Evolutionary conservation across 2,888 invertebrate species (phyloP).

Genomic region (Stenurella melanura): DNA sequence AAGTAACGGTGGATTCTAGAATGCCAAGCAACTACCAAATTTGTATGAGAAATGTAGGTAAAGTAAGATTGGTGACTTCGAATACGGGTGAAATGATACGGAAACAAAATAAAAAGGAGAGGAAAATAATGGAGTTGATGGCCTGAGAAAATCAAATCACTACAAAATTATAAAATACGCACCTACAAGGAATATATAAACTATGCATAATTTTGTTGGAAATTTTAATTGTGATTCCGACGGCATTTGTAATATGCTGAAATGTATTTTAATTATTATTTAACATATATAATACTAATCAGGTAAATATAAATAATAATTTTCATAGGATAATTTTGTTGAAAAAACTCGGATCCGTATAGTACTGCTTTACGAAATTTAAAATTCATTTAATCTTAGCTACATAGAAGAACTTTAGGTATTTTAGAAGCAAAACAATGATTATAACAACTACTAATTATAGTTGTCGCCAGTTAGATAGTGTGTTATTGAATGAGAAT

Average conservation of each 20-base stretch:
- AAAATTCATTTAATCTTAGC: too few relatives aligned
- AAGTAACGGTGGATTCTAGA: slow-evolving; percentile 24
- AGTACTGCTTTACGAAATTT: too few relatives aligned
- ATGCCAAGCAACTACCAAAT: slow-evolving; percentile 26
- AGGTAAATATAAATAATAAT: too few relatives aligned
- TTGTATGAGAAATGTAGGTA: slow-evolving; percentile 57
- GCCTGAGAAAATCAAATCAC: slow-evolving; percentile 58
- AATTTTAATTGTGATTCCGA: neutral
- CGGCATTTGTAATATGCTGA: neutral
- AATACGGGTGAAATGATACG: slow-evolving; percentile 66
- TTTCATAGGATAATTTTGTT: too few relatives aligned
- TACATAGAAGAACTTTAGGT: too few relatives aligned
- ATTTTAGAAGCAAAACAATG: too few relatives aligned
- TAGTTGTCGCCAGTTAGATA: too few relatives aligned
- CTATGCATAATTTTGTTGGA: neutral
- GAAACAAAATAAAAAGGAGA: slow-evolving; percentile 64
- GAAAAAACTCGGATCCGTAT: too few relatives aligned
- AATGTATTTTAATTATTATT: neutral
- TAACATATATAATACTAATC: neutral
- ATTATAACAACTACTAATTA: too few relatives aligned
- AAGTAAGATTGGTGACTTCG: slow-evolving; percentile 64
- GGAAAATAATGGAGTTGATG: slow-evolving; percentile 55
- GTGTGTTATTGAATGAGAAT: too few relatives aligned
- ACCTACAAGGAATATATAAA: neutral
- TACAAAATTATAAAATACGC: slow-evolving; percentile 25